A percentile compares a stretch with the other conserved stretches of the same genome.
These are phyloP conservation scores for Drosophila oshimai DNA, from an alignment of 1,140 invertebrate species.

Conservation along the genomic window DNA sequence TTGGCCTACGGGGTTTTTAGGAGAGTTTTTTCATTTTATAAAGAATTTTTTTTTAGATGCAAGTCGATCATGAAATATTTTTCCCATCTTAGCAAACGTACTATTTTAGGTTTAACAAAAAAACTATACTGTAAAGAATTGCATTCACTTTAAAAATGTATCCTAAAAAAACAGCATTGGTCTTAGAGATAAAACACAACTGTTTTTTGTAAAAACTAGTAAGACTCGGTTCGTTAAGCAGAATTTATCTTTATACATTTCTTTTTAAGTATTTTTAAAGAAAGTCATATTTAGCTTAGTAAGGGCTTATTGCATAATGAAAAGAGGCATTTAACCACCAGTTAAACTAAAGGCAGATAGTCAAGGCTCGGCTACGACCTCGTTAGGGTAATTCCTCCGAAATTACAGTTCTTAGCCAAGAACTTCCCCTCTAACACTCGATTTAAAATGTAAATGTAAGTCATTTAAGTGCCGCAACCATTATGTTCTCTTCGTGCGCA, in stretches of 20 bases:
- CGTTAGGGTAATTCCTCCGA: constrained; percentile 4
- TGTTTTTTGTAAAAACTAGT: background rate
- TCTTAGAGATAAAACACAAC: too few species aligned
- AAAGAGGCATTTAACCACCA: background rate
- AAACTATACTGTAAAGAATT: too few species aligned
- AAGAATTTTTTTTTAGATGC: too few species aligned
- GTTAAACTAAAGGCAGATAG: constrained; percentile 2
- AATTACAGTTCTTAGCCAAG: background rate
- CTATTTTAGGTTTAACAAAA: too few species aligned
- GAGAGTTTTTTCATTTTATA: background rate
- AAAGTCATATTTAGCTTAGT: background rate
- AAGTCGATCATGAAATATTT: too few species aligned
- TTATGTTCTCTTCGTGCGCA: constrained; percentile 53
- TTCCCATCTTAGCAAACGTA: too few species aligned
- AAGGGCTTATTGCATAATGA: background rate
- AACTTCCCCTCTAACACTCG: constrained; percentile 3
- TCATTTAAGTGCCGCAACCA: constrained; percentile 27
- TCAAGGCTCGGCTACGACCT: background rate
- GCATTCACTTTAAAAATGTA: too few species aligned
- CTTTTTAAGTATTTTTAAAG: constrained; percentile 3
- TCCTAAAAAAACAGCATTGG: too few species aligned
- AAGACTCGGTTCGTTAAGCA: constrained; percentile 18
- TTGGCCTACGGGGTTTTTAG: background rate
- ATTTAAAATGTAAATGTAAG: constrained; percentile 33
- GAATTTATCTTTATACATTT: background rate